A percentile compares a stretch with the other conserved stretches of the same genome.
These are phyloP conservation scores for Oasisia sp. DNA, from an alignment of 2,888 invertebrate genomes.

Conservation along the genomic window DNA sequence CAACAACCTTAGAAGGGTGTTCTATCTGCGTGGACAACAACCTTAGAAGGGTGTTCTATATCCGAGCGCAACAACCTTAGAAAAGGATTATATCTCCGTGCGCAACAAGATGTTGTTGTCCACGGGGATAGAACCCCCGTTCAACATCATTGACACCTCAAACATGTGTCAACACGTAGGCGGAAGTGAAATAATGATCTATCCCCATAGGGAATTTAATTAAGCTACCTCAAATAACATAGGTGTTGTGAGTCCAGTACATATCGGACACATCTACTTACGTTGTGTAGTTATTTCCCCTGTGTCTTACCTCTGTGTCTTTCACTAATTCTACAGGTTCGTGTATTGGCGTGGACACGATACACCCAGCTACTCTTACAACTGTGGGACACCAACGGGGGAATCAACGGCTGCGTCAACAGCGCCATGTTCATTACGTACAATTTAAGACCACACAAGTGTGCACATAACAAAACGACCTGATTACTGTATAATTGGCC, in stretches of 20 bases:
- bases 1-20: too few relatives aligned
- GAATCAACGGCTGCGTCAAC: background rate
- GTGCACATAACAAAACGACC: background rate
- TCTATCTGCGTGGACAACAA: too few relatives aligned
- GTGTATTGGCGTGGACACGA: background rate
- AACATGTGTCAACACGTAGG: too few relatives aligned
- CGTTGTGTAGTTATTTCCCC: background rate
- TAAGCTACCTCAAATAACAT: background rate
- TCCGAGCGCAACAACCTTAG: too few relatives aligned
- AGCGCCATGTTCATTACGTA: background rate
- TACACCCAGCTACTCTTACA: background rate
- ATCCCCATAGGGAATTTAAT: background rate
- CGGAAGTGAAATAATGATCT: too few relatives aligned
- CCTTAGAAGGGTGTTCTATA: too few relatives aligned
- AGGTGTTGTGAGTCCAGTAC: background rate
- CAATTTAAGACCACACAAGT: background rate
- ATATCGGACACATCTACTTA: background rate
- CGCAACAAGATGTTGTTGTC: too few relatives aligned
- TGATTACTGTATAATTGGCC: background rate
- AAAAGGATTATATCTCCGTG: too few relatives aligned
- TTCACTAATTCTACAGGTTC: background rate
- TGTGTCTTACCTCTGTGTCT: background rate
- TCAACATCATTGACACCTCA: too few relatives aligned
- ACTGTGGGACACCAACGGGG: background rate
- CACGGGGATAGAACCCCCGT: too few relatives aligned